Evolutionary conservation across 2,113 vertebrate genomes (phyloP), one percentile per base, ranked within the genome.

Genomic region (Chelonoidis abingdonii): DNA sequence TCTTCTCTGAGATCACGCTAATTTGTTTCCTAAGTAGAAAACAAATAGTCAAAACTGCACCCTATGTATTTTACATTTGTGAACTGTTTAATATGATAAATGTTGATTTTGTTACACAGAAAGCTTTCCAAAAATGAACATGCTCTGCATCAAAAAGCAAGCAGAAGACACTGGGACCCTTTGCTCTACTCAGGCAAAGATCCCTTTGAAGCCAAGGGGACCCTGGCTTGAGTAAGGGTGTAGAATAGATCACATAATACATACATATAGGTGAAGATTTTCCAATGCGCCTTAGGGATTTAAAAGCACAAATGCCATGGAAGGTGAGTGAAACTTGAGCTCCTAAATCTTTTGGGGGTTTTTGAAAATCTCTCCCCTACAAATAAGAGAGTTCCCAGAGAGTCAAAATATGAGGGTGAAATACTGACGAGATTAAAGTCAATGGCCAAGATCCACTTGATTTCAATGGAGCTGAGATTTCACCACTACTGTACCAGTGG

Each of bases 321-420:
- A 94, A 89, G n/a, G 17, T 72, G 65, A 94, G 89, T 27, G 1
- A 92, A 92, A 14, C 41, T 16, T 27, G 13, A 44, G 24, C 25
- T 47, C 22, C 41, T 78, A 92, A 49, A 93, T 19, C 41, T 85
- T 96, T 96, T 91, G 79, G 84, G 57, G 2, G 3, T 17, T 85
- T 95, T 96, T 95, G 81, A 94, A 95, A 96, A 24, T 57, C 49
- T 94, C 5, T 95, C 94, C 81, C 86, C 52, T 52, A 59, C 95
- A 90, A 79, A 94, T 95, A 95, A 96, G 75, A 93, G 24, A 27
- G 41, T 78, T 47, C 24, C 25, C 41, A 78, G 89, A 89, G 38
- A 91, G 84, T 65, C 21, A 90, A 95, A 97, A 85, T 83, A 85
- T 16, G 87, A 24, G 79, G 86, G 29, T 88, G 89, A 97, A 94